Evolutionary conservation across 1,140 invertebrate genomes (phyloP).

Genomic region (Eueides isabella): DNA sequence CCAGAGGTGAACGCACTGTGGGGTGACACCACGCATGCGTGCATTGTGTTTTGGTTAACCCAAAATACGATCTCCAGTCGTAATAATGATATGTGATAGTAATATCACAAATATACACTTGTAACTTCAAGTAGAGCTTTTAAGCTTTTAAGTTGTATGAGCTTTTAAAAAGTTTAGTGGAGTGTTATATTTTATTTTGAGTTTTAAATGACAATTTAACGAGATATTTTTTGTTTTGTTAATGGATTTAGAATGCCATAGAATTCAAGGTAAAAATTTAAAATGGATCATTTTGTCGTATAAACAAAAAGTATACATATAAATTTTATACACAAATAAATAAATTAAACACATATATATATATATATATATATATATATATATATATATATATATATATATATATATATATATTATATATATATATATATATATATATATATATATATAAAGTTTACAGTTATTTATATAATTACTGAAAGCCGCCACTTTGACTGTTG

Average conservation of each 20-base stretch:
- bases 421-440: too few species aligned
- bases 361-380: too few species aligned
- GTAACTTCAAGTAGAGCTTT: background rate
- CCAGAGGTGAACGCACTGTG: slow-evolving; percentile 33
- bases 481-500: background rate
- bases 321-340: too few species aligned
- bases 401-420: too few species aligned
- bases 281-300: too few species aligned
- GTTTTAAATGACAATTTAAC: too few species aligned
- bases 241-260: too few species aligned
- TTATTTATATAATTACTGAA: background rate
- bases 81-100: background rate
- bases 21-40: slow-evolving; percentile 30
- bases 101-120: background rate
- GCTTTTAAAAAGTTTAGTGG: background rate
- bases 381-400: too few species aligned
- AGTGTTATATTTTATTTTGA: background rate
- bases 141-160: background rate
- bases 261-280: too few species aligned
- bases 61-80: slow-evolving; percentile 8
- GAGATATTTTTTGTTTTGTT: background rate
- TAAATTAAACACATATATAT: too few species aligned
- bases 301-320: too few species aligned
- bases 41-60: slow-evolving; percentile 4
- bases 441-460: too few species aligned